Base-by-base conservation (phyloP, 2,797 vertebrate species). In the Syndactyla subalaris region DNA sequence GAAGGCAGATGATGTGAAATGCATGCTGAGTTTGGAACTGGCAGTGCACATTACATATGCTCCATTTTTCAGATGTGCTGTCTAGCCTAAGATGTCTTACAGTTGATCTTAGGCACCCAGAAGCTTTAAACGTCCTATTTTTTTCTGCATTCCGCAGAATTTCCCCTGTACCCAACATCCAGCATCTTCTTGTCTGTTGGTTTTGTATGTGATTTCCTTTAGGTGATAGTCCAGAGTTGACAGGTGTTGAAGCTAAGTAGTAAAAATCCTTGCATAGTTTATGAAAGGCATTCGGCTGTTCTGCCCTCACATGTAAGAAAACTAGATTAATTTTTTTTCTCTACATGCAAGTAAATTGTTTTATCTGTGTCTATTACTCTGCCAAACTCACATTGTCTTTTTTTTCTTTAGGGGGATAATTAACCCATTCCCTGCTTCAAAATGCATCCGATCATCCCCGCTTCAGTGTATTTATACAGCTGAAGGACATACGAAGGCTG, bases 401-500 rank as follows among this genome's bases (percentile, higher is more conserved):
- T 95, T 83, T 88, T 92, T 80, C 71, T 85, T 89, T 97, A 99
- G 99, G 97, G 99, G 99, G 48, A 98, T 99, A 92, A 99, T 99
- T 97, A 99, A 99, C 91, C 98, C 99, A 3, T 98, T 98, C 95
- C 97, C 98, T 15, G 89, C 98, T 62, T 95, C 97, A 26, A 99
- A 98, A 93, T 98, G 94, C 77, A 92, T 95, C 89, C 97, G 98
- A 30, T 94, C 96, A 0, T 96, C 98, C 52, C 98, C 97, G 2
- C 98, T 99, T 52, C 98, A 99, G 96, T 99, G 99, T 76, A 96
- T 98, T 49, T 98, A 98, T 27, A 97, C 98, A 78, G 99, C 99
- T 8, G 99, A 99, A 98, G 99, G 99, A 5, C 99, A 99, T 83
- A 98, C 98, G n/a, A 99, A 99, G 90, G 98, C 99, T 24, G 98